Base-by-base conservation (phyloP, 1,140 invertebrate genomes). In the Daktulosphaira vitifoliae region DNA sequence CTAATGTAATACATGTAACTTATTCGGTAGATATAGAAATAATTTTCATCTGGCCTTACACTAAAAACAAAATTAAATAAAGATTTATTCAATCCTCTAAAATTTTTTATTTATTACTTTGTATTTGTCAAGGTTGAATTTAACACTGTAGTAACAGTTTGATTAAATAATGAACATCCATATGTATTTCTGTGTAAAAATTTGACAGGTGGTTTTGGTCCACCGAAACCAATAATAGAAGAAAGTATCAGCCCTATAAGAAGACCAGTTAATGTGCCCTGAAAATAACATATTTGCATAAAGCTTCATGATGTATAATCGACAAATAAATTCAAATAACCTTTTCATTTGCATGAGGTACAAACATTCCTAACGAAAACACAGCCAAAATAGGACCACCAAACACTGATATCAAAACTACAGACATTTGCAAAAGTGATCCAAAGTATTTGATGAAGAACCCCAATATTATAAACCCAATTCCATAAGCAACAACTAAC, bases 1-100 rank as follows among this genome's bases (percentile, higher is more conserved):
- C n/a, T n/a, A 5, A 83, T 80, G 72, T 86, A 88, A 86, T 91
- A 96, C 79, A 93, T 82, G 72, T 95, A 96, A 0, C 91, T 94
- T 13, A 96, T 77, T 65, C 83, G 78, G 71, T 90, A 88, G 9
- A 87, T 71, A 72, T 82, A 84, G 71, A 84, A 81, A 70, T 84
- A 84, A 20, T 82, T 73, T 16, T 68, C 50, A 13, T 51, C 16
- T 49, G 44, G 65, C 16, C 39, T 59, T n/a, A n/a, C 46, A 37
- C 53, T 37, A 26, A 68, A 68, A 23, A 52, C 20, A 54, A 26
- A 7, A 16, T n/a, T 1, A 3, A 26, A 50, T 25, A 50, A 25
- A n/a, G 16, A 48, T n/a, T n/a, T n/a, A n/a, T n/a, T n/a, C n/a
- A n/a, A n/a, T n/a, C n/a, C n/a, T n/a, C n/a, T n/a, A n/a, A n/a